phyloP scores from a whole-genome alignment of 2,113 vertebrate genomes.

The Dasyurus viverrinus region DNA sequence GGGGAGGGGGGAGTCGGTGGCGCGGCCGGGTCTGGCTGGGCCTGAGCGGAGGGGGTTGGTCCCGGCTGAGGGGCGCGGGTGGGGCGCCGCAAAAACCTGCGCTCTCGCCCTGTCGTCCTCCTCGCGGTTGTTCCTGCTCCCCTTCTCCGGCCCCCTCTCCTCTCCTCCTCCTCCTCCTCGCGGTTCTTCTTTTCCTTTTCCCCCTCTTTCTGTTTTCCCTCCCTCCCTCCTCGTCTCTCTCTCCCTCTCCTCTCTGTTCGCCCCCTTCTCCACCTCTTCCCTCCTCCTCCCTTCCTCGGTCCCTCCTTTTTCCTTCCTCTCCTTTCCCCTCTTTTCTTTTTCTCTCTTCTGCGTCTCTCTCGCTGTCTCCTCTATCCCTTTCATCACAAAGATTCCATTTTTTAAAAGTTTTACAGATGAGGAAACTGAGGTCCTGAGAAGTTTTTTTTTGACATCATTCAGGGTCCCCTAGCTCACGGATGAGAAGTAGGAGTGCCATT shows the following conservation, averaged over 20 bases:
- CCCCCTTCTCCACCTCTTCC: too few species aligned
- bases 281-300: too few species aligned
- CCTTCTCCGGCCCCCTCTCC: too few species aligned
- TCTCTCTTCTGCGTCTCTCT: background rate
- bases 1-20: background rate
- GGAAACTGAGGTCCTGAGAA: background rate
- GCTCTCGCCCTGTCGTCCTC: background rate
- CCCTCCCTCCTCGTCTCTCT: background rate
- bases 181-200: accelerated
- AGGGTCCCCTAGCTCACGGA: background rate
- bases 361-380: background rate
- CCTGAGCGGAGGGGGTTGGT: background rate
- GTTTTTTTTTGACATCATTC: background rate
- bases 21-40: background rate
- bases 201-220: too few species aligned
- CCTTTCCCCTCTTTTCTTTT: background rate
- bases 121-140: accelerated
- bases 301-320: background rate
- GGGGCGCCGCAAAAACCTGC: background rate
- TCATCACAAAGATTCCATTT: background rate
- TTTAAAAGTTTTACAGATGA: background rate
- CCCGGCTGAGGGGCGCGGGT: too few species aligned
- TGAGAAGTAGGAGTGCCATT: background rate
- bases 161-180: background rate
- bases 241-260: background rate